phyloP scores from a whole-genome alignment of 2,888 invertebrate genomes.

The Sericinus montela region DNA sequence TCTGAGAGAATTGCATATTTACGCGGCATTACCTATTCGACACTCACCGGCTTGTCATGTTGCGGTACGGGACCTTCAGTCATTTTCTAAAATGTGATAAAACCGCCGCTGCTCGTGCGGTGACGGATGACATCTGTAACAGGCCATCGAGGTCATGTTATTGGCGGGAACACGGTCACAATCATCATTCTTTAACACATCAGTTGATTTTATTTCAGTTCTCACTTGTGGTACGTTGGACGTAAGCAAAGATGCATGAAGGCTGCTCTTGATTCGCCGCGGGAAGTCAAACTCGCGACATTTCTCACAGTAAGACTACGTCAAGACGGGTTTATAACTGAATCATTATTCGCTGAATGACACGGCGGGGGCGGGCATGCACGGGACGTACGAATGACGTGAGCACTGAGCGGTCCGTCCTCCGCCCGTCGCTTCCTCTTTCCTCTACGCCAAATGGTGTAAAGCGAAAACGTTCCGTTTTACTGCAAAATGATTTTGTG shows the following conservation, averaged over 20 bases:
- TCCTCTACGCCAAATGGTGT: slow-evolving; percentile 15
- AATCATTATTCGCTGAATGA: slow-evolving; percentile 36
- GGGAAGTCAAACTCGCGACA: slow-evolving; percentile 56
- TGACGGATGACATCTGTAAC: slow-evolving; percentile 74
- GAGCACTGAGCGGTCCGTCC: slow-evolving; percentile 22
- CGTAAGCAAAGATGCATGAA: slow-evolving; percentile 66
- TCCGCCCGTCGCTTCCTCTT: slow-evolving; percentile 21
- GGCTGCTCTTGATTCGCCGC: slow-evolving; percentile 48
- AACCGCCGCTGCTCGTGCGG: slow-evolving; percentile 72
- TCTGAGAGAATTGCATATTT: background rate
- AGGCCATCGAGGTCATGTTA: slow-evolving; percentile 64
- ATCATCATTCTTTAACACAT: slow-evolving; percentile 10
- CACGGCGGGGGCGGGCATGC: slow-evolving; percentile 24
- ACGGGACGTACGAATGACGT: slow-evolving; percentile 22
- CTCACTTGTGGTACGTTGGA: slow-evolving; percentile 67
- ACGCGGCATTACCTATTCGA: slow-evolving; percentile 3
- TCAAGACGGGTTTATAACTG: slow-evolving; percentile 65
- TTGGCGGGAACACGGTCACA: slow-evolving; percentile 33
- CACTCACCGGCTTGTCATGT: slow-evolving; percentile 74
- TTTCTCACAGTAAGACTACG: slow-evolving; percentile 55
- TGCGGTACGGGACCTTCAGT: slow-evolving; percentile 64
- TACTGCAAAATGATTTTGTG: slow-evolving; percentile 1
- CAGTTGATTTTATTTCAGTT: slow-evolving; percentile 9
- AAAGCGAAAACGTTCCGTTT: slow-evolving; percentile 10
- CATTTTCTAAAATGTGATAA: slow-evolving; percentile 77